These are phyloP conservation scores for Keiferia lycopersicella DNA, from an alignment of 2,888 invertebrate species.

Conservation along the genomic window DNA sequence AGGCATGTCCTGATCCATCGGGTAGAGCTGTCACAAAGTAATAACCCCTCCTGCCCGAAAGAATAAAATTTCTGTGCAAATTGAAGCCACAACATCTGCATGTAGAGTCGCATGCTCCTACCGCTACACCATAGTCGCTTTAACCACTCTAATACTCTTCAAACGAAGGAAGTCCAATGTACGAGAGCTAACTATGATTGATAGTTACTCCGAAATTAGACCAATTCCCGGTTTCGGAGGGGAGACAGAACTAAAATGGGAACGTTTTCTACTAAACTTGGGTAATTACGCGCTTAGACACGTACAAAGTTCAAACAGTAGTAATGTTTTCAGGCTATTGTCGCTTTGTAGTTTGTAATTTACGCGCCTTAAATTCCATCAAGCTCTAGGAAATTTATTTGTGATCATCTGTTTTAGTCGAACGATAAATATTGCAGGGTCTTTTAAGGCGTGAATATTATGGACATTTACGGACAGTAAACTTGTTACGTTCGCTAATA, in stretches of 20 bases:
- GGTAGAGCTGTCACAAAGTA: no score
- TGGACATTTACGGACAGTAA: background rate
- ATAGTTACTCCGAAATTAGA: conserved; percentile 66
- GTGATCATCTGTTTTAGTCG: background rate
- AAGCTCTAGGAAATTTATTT: background rate
- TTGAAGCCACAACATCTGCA: no score
- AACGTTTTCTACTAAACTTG: conserved; percentile 30
- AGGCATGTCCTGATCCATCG: no score
- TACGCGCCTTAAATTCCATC: background rate
- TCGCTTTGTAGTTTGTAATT: background rate
- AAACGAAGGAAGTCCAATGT: conserved; percentile 49
- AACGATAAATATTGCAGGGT: background rate
- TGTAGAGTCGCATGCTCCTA: no score
- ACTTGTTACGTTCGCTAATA: background rate
- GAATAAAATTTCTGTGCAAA: no score
- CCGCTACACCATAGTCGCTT: conserved; percentile 6
- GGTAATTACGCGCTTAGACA: conserved; percentile 26
- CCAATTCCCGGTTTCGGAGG: conserved; percentile 61
- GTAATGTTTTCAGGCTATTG: conserved; percentile 9
- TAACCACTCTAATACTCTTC: conserved; percentile 23
- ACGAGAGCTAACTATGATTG: conserved; percentile 71
- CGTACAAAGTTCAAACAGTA: conserved; percentile 13
- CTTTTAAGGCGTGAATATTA: background rate
- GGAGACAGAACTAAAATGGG: conserved; percentile 48
- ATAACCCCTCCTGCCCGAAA: no score